phyloP scores from a whole-genome alignment of 2,888 invertebrate genomes.

The Pemphredon lugubris region DNA sequence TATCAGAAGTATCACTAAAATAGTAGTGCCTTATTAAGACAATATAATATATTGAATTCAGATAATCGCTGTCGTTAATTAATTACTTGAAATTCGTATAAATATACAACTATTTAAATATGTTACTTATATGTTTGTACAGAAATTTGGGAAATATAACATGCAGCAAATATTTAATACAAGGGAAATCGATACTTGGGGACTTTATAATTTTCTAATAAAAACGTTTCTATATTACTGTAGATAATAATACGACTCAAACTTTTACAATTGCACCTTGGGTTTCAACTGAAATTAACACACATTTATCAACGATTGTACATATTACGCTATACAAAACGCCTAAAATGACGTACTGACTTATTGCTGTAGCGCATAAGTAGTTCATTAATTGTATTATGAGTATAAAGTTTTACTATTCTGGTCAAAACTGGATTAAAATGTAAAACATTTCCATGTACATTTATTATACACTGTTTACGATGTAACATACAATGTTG shows the following conservation, averaged over 20 bases:
- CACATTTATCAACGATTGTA: not conserved
- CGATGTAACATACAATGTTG: slow-evolving; percentile 11
- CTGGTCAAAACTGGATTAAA: slow-evolving; percentile 1
- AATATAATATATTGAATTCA: not conserved
- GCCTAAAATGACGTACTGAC: not conserved
- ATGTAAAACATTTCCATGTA: slow-evolving; percentile 16
- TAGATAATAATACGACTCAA: not conserved
- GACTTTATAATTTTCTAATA: not conserved
- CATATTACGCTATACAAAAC: slow-evolving; percentile 4
- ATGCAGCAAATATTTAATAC: not conserved
- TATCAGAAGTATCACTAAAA: too few species aligned
- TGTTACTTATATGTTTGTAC: not conserved
- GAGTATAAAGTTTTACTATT: not conserved
- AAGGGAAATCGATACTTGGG: not conserved
- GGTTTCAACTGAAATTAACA: not conserved
- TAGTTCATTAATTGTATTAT: too few species aligned
- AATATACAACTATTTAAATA: not conserved
- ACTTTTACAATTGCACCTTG: slow-evolving; percentile 1
- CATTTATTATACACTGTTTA: slow-evolving; percentile 20
- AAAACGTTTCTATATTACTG: slow-evolving; percentile 2
- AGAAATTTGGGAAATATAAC: not conserved
- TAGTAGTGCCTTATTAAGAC: too few species aligned
- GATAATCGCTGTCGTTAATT: slow-evolving; percentile 1
- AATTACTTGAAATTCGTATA: slow-evolving; percentile 3
- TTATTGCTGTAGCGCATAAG: slow-evolving; percentile 5